phyloP scores from a whole-genome alignment of 2,113 vertebrate species.

The Indri indri region DNA sequence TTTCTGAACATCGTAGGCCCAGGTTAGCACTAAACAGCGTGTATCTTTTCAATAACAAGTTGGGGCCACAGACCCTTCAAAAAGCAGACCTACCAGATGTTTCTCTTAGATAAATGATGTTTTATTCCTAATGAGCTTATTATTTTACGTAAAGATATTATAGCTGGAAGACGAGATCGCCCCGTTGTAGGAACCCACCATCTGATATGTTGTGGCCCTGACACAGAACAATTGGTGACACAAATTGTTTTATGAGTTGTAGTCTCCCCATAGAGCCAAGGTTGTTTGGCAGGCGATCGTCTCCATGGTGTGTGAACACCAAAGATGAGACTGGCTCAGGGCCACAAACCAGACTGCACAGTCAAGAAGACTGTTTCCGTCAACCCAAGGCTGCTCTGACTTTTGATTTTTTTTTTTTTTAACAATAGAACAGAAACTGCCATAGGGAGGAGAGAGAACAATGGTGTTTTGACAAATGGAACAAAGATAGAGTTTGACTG shows the following conservation, averaged over 20 bases:
- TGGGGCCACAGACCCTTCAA: not conserved
- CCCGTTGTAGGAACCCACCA: not conserved
- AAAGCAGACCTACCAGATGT: not conserved
- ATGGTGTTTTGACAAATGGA: slow-evolving; percentile 59
- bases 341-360: not conserved
- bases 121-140: not conserved
- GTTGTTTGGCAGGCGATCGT: not conserved
- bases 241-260: not conserved
- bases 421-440: slow-evolving; percentile 70
- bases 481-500: slow-evolving; percentile 51
- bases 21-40: not conserved
- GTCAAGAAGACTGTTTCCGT: not conserved
- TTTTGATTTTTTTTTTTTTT: slow-evolving; percentile 35
- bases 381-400: not conserved
- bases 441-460: slow-evolving; percentile 47
- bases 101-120: not conserved
- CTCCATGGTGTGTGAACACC: not conserved
- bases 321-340: not conserved
- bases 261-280: not conserved
- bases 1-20: not conserved
- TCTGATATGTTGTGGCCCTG: not conserved
- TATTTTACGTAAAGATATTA: not conserved
- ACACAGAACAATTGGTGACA: not conserved
- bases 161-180: not conserved
- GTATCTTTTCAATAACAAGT: not conserved